Conservation (phyloP, 1,140 invertebrate genomes). For the Drosophila orosa region DNA sequence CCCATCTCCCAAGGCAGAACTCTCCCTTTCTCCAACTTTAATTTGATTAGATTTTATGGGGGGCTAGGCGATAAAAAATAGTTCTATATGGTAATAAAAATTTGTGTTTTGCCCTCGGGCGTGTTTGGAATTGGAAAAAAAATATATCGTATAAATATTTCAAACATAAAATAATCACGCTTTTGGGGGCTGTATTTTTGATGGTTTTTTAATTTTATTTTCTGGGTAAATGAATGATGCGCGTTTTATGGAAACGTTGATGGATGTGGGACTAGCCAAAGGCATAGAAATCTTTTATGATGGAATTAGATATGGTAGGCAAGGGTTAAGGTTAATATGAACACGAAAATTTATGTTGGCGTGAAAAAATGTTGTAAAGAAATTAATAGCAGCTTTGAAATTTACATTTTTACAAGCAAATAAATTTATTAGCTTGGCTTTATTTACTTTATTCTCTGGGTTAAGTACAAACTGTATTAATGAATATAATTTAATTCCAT, state of each 20-base stretch:
- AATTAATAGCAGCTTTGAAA: neutral
- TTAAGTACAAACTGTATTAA: neutral
- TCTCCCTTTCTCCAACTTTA: slow-evolving; percentile 32
- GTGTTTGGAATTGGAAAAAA: slow-evolving; percentile 20
- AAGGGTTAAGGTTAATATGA: slow-evolving; percentile 31
- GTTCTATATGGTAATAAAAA: slow-evolving; percentile 81
- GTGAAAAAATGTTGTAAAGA: slow-evolving; percentile 1
- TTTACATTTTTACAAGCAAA: neutral
- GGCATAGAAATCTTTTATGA: slow-evolving; percentile 27
- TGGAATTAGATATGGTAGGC: slow-evolving; percentile 4
- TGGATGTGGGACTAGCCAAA: slow-evolving; percentile 44
- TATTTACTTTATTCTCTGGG: neutral
- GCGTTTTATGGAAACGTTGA: slow-evolving; percentile 37
- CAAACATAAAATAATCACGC: slow-evolving; percentile 17
- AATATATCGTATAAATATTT: slow-evolving; percentile 38
- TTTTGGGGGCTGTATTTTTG: slow-evolving; percentile 38
- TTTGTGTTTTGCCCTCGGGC: slow-evolving; percentile 24
- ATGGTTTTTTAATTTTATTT: slow-evolving; percentile 76
- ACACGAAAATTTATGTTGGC: slow-evolving; percentile 16
- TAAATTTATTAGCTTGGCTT: neutral
- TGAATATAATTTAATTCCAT: neutral
- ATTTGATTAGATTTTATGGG: slow-evolving; percentile 47
- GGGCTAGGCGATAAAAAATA: slow-evolving; percentile 64
- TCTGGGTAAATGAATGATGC: slow-evolving; percentile 36
- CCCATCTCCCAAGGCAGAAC: slow-evolving; percentile 33